These are phyloP conservation scores for Camponotus floridanus DNA, from an alignment of 1,140 invertebrate genomes.

Conservation along the genomic window DNA sequence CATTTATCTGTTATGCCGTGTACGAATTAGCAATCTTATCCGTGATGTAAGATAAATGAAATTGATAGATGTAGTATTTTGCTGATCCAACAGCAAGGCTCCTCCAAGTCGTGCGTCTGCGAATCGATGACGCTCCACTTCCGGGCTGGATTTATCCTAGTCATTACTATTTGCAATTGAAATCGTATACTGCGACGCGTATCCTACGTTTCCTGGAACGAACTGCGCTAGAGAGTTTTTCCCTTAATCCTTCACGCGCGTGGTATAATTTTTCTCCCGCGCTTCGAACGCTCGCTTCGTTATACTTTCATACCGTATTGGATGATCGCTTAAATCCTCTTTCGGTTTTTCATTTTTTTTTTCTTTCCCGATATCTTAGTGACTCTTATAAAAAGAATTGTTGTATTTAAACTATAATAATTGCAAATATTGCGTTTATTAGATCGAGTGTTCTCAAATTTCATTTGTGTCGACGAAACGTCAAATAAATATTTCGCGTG, in stretches of 20 bases:
- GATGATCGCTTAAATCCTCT: background rate
- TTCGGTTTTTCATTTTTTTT: background rate
- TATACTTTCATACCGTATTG: constrained; percentile 39
- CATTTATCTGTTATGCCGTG: constrained; percentile 14
- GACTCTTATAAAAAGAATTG: constrained; percentile 35
- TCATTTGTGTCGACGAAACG: constrained; percentile 15
- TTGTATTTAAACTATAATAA: constrained; percentile 41
- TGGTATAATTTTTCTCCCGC: constrained; percentile 41
- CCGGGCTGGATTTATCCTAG: constrained; percentile 43
- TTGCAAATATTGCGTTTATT: constrained; percentile 44
- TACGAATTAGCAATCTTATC: constrained; percentile 36
- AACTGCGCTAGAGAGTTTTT: background rate
- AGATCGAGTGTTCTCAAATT: constrained; percentile 21
- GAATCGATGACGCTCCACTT: constrained; percentile 46
- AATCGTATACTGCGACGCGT: constrained; percentile 14
- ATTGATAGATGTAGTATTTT: constrained; percentile 21
- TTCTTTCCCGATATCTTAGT: background rate
- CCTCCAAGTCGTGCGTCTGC: constrained; percentile 22
- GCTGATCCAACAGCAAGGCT: constrained; percentile 33
- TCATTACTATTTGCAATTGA: constrained; percentile 57
- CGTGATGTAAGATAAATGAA: constrained; percentile 26
- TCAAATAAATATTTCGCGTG: constrained; percentile 2
- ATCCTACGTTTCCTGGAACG: constrained; percentile 2
- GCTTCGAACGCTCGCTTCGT: constrained; percentile 27
- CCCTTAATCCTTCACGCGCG: constrained; percentile 35